Conservation (phyloP, 2,113 vertebrate species). For the Dermatemys mawii region DNA sequence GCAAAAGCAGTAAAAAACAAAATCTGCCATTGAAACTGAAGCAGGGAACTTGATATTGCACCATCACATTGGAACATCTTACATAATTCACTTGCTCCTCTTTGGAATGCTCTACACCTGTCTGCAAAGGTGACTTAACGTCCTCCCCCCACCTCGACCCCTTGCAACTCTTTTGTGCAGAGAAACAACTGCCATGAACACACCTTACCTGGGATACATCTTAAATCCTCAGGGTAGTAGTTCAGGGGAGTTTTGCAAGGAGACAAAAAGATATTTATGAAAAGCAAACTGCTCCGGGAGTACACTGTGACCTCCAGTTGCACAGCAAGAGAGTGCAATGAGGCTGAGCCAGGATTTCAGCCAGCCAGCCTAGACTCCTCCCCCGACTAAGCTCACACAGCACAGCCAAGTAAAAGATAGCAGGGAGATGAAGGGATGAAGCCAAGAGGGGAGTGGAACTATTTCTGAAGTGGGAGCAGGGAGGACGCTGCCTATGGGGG, state of each 20-base stretch:
- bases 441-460: neutral
- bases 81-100: conserved; percentile 73
- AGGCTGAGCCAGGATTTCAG: neutral
- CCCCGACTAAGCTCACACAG: neutral
- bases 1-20: conserved; percentile 11
- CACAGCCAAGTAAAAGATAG: neutral
- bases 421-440: neutral
- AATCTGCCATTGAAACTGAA: conserved; percentile 72
- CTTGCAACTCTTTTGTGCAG: neutral
- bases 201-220: neutral
- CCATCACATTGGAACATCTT: conserved; percentile 32
- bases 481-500: neutral
- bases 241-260: neutral
- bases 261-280: neutral
- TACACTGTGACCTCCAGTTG: neutral
- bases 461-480: neutral
- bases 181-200: neutral
- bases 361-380: neutral
- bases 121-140: neutral
- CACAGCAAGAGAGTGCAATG: neutral
- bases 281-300: neutral
- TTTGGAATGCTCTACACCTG: neutral
- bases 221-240: neutral
- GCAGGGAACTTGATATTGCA: conserved; percentile 29
- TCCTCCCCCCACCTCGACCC: accelerated